Base-by-base conservation (phyloP, 1,140 invertebrate species). In the Cataglyphis hispanica region DNA sequence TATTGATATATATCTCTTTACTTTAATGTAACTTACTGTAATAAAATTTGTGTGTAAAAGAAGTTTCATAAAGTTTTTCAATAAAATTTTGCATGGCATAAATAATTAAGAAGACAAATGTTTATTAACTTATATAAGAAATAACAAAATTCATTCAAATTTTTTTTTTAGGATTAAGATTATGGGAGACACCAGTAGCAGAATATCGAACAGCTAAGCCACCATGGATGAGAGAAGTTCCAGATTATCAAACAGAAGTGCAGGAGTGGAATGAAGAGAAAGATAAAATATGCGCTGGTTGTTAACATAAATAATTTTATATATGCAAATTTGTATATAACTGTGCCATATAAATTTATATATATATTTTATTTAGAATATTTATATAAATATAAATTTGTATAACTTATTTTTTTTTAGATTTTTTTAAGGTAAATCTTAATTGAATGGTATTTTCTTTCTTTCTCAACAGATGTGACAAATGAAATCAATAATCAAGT, bases 401-500 rank as follows among this genome's bases (percentile, higher is more conserved):
- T 37, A 56, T 67, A 46, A 4, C 2, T 43, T 84, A 69, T 50
- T 8, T n/a, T 87, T 88, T 22, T 43, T 90, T 61, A 67, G 7
- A 72, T 70, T 56, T 66, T 85, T 7, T 50, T 72, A n/a, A 43
- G 13, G 43, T 56, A 72, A 86, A 61, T 58, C 27, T 37, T 31
- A 50, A 56, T 34, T 67, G n/a, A 37, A 61, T 66, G 60, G 69
- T 85, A 60, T 63, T 56, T 87, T 92, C 83, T 34, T 46, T 40
- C 1, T 19, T 16, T 46, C 27, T 81, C 91, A 91, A 13, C 53
- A 95, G 95, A 93, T 19, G 91, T 96, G 1, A 94, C 95, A 69
- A 91, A 94, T 2, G 95, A 96, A 90, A 95, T 97, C 8, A 97
- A 97, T 85, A 86, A 94, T 34, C 96, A 97, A 92, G 93, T 97